Evolutionary conservation across 2,113 vertebrate species (phyloP).

Genomic region (Herpailurus yagouaroundi): DNA sequence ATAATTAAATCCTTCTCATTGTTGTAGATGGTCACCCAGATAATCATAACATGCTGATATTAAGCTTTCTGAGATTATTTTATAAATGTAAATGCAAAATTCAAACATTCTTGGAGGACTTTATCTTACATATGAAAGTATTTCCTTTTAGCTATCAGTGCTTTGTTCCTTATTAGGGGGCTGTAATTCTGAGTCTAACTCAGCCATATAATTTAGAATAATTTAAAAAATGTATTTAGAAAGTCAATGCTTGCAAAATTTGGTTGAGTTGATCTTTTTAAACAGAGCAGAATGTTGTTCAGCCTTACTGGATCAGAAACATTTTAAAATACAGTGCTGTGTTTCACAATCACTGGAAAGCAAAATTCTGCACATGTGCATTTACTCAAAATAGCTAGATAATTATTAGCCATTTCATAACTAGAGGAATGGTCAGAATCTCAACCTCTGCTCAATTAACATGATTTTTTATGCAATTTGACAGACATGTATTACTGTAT

Average conservation of each 20-base stretch:
- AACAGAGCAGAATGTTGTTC: not conserved
- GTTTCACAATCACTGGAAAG: constrained; percentile 24
- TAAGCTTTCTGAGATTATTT: not conserved
- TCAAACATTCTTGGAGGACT: not conserved
- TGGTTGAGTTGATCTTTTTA: constrained; percentile 12
- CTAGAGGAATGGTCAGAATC: not conserved
- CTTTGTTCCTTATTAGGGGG: not conserved
- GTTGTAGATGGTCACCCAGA: not conserved
- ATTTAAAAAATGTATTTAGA: constrained; percentile 14
- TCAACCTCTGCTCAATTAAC: not conserved
- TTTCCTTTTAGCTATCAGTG: not conserved
- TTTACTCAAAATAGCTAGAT: constrained; percentile 22
- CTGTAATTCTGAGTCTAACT: not conserved
- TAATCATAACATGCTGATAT: not conserved
- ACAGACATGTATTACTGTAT: not conserved
- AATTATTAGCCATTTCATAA: not conserved
- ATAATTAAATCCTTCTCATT: constrained; percentile 24
- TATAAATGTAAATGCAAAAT: constrained; percentile 40
- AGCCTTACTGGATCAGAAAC: not conserved
- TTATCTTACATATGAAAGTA: not conserved
- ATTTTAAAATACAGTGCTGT: not conserved
- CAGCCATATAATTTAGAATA: not conserved
- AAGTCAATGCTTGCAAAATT: not conserved
- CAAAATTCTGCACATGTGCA: not conserved
- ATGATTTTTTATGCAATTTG: not conserved